These are phyloP conservation scores for Adrianichthys oophorus DNA, from an alignment of 2,797 vertebrate species.

Conservation along the genomic window DNA sequence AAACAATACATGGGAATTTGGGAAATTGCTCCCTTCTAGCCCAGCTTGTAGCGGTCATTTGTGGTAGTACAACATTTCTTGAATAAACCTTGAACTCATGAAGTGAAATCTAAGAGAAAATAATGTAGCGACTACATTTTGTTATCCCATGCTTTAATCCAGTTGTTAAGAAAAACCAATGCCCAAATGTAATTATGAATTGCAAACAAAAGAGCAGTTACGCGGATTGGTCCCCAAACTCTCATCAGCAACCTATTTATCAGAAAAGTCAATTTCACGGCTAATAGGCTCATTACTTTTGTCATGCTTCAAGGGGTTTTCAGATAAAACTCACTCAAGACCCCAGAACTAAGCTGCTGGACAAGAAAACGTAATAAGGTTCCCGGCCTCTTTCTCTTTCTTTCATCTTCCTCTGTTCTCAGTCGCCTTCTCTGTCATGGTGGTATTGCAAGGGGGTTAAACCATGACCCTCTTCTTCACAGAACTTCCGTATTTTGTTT, in stretches of 20 bases:
- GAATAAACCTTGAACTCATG: too few relatives aligned
- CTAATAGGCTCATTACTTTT: conserved; percentile 80
- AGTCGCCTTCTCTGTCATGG: conserved; percentile 25
- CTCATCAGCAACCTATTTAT: conserved; percentile 63
- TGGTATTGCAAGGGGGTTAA: conserved; percentile 35
- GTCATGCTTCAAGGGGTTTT: conserved; percentile 66
- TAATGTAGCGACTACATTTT: conserved; percentile 27
- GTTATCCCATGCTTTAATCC: conserved; percentile 28
- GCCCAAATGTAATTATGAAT: conserved; percentile 59
- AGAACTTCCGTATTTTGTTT: conserved; percentile 19
- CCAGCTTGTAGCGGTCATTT: too few relatives aligned
- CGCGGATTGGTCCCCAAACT: conserved; percentile 47
- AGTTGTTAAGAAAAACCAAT: conserved; percentile 25
- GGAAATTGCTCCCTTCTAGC: too few relatives aligned
- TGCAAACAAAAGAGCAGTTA: conserved; percentile 66
- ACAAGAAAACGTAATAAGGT: conserved; percentile 60
- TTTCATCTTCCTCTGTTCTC: conserved; percentile 14
- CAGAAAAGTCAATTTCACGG: conserved; percentile 83
- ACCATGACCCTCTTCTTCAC: conserved; percentile 30
- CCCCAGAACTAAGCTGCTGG: conserved; percentile 57
- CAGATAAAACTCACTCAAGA: conserved; percentile 73
- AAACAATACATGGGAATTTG: too few relatives aligned
- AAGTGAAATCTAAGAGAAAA: background rate
- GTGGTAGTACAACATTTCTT: too few relatives aligned
- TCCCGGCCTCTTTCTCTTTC: conserved; percentile 23